Evolutionary conservation across 2,113 vertebrate species (phyloP).

Genomic region (Pogonocichla stellata): DNA sequence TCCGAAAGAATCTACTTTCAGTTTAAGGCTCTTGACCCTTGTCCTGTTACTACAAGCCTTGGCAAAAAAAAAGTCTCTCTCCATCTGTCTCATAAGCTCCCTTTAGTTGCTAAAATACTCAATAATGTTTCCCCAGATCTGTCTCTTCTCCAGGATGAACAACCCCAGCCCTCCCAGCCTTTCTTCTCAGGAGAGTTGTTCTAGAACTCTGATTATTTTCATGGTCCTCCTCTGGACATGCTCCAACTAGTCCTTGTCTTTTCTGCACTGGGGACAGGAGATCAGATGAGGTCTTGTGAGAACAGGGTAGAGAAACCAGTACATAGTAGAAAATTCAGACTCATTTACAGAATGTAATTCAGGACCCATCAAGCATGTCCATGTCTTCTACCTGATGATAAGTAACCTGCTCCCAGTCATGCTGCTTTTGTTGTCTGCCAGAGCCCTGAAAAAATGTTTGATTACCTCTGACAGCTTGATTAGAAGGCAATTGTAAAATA

Average conservation of each 20-base stretch:
- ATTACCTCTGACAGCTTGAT: background rate
- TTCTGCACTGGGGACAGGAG: background rate
- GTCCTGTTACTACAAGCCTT: background rate
- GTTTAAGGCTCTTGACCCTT: background rate
- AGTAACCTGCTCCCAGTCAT: background rate
- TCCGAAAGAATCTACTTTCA: background rate
- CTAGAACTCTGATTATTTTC: background rate
- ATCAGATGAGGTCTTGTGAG: background rate
- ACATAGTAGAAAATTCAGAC: background rate
- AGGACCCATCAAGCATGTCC: background rate
- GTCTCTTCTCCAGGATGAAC: background rate
- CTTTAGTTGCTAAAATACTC: background rate
- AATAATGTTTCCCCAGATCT: rapidly evolving
- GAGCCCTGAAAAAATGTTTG: background rate
- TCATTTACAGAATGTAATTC: background rate
- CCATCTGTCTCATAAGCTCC: background rate
- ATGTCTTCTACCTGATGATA: background rate
- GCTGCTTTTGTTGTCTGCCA: background rate
- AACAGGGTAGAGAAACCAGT: background rate
- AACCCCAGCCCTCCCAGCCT: background rate
- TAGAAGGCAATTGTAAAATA: background rate
- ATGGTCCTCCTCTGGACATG: rapidly evolving
- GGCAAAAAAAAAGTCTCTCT: background rate
- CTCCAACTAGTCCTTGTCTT: background rate
- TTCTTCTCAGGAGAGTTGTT: background rate